Conservation (phyloP, 2,888 invertebrate species). For the Agonopterix subpropinquella region DNA sequence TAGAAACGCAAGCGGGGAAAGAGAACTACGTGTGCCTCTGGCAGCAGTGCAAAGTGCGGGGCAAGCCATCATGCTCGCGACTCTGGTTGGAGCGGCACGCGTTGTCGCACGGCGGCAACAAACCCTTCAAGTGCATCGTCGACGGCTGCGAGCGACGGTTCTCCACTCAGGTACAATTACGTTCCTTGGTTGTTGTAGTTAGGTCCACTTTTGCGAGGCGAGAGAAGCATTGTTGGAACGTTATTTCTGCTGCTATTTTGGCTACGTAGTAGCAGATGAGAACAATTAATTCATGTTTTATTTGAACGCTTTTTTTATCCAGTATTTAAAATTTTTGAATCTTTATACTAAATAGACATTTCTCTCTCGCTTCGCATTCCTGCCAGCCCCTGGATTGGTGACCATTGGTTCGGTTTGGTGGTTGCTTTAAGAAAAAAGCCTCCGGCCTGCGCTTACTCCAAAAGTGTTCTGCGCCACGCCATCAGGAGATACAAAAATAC, state of each 20-base stretch:
- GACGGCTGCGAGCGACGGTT: constrained; percentile 93
- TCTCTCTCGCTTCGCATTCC: background rate
- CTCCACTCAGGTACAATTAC: constrained; percentile 85
- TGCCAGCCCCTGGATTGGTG: too few species aligned
- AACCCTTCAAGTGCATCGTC: constrained; percentile 96
- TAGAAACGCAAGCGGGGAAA: constrained; percentile 87
- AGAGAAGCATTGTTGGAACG: too few species aligned
- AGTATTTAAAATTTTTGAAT: too few species aligned
- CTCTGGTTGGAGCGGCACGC: constrained; percentile 97
- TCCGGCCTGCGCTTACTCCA: too few species aligned
- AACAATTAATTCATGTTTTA: background rate
- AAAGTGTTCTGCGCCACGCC: too few species aligned
- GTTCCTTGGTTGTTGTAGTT: constrained; percentile 20
- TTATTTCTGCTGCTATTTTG: too few species aligned
- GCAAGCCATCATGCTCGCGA: constrained; percentile 92
- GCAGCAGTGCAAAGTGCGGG: constrained; percentile 96
- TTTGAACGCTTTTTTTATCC: background rate
- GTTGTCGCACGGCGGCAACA: constrained; percentile 92
- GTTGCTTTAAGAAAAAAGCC: too few species aligned
- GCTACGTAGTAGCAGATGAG: too few species aligned
- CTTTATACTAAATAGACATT: background rate
- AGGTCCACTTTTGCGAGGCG: background rate
- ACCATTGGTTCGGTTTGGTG: too few species aligned
- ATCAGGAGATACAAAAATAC: too few species aligned
- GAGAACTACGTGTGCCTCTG: constrained; percentile 94